phyloP scores from a whole-genome alignment of 2,797 vertebrate species.

The Babyrousa celebensis region DNA sequence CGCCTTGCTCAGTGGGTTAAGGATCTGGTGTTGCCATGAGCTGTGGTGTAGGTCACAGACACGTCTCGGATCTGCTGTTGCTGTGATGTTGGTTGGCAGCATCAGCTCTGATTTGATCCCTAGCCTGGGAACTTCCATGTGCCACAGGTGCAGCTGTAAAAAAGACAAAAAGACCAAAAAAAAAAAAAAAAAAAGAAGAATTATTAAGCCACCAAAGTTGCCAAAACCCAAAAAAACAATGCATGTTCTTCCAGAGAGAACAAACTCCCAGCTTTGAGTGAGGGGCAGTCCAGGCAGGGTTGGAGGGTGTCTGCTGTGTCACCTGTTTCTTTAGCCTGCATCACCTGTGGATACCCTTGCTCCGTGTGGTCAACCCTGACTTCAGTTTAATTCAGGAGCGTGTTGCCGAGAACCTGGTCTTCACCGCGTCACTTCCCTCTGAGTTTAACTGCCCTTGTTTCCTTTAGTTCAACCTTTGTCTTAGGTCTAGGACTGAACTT shows the following conservation, averaged over 20 bases:
- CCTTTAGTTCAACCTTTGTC: neutral
- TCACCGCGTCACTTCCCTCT: too few relatives aligned
- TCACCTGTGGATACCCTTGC: rapidly evolving
- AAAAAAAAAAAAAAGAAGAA: too few relatives aligned
- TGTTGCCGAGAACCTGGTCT: rapidly evolving
- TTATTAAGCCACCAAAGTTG: neutral
- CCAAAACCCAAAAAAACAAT: neutral
- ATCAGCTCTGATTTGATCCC: too few relatives aligned
- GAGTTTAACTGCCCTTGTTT: neutral
- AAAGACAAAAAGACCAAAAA: too few relatives aligned
- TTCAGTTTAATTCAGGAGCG: neutral
- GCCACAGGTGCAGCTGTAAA: too few relatives aligned
- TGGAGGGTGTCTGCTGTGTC: too few relatives aligned
- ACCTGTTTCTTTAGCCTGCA: rapidly evolving
- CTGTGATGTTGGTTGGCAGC: too few relatives aligned
- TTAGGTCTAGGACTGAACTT: neutral
- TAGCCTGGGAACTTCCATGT: too few relatives aligned
- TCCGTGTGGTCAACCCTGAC: neutral
- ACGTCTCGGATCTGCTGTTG: too few relatives aligned
- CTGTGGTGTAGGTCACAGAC: too few relatives aligned
- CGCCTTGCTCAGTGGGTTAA: too few relatives aligned
- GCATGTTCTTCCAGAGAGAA: neutral
- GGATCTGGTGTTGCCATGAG: too few relatives aligned
- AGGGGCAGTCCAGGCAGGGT: neutral
- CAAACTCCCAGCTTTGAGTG: neutral